Base-by-base conservation (phyloP, 2,797 vertebrate genomes). In the Huso huso region DNA sequence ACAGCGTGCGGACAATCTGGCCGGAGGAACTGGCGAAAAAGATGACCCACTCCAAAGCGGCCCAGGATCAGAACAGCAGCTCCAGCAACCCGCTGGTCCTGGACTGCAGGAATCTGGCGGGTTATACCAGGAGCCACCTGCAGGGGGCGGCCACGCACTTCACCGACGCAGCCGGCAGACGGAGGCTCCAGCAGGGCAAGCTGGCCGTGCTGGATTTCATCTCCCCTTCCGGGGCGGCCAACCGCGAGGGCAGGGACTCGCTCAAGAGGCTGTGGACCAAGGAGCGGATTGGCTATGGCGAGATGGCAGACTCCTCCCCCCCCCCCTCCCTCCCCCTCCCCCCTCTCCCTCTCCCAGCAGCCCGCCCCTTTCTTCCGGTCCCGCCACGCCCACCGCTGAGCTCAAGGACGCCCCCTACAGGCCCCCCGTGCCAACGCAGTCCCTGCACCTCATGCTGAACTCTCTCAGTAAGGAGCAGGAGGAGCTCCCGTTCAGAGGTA, bases 1-100 rank as follows among this genome's bases (percentile, higher is more conserved):
- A 92, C 79, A 91, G 88, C 0, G 88, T 90, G 49, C 86, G 89
- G n/a, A 90, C 88, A 49, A 91, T 92, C 74, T 93, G 93, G 93
- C 92, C 93, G 0, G 90, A 93, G 66, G 91, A 93, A 67, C 73
- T 93, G 69, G 87, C 88, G 48, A 86, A 87, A 70, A 93, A 92
- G 81, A 92, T 93, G 86, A 89, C 83, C 71, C 80, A 81, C 61
- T 88, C 89, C 6, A 88, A 88, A 80, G 58, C 74, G 15, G 72
- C 72, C 53, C 83, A 83, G 65, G 74, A 74, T 37, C 83, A 85
- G 49, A 86, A 80, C 64, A 74, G 78, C 11, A 83, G 76, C 64
- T 86, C 75, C 49, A 84, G 82, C 51, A 58, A 48, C 66, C 81
- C 89, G 1, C 78, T 84, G 63, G 80, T 86, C 53, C 73, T 89